Evolutionary conservation across 2,797 vertebrate species (phyloP), one percentile per base, ranked within the genome.

Genomic region (Adrianichthys oophorus): DNA sequence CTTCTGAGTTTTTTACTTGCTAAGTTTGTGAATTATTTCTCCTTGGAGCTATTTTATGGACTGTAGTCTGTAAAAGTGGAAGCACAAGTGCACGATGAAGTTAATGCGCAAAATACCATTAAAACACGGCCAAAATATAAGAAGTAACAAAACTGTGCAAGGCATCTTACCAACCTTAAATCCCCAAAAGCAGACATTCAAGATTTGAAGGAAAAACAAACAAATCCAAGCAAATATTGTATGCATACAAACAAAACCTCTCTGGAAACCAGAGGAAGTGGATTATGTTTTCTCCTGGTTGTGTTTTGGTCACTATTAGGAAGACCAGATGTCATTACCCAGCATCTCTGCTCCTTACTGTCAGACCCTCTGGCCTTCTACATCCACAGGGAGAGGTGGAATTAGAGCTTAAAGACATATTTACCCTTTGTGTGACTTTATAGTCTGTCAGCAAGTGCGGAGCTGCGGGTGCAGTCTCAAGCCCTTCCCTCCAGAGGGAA

Each of bases 361-460:
- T 65, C 68, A 56, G 56, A 56, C 70, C 79, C 48, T 62, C 56
- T 72, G 70, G 82, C 83, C 82, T 63, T 71, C 54, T 57, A 66
- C 55, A 37, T 78, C 79, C 73, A 62, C 65, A 42, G 83, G 71
- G 72, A 76, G 65, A 76, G 62, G 71, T 65, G 65, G 70, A 77
- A 83, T 90, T 83, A 84, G 45, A 82, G 79, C 77, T 82, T 79
- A 81, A 87, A 84, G 83, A 76, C 78, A 79, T 89, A 58, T 86
- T 85, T 87, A 83, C 78, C 83, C 88, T 82, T 62, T 62, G 66
- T 48, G 67, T 85, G 87, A 87, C 87, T 84, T 82, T 54, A 78
- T 68, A 59, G 63, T 80, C 53, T 80, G 63, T 60, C 76, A 68
- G 69, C 50, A 44, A 74, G 59, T 59, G 40, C 49, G 67, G 58